phyloP scores from a whole-genome alignment of 1,140 invertebrate genomes.

The Coboldia fuscipes region DNA sequence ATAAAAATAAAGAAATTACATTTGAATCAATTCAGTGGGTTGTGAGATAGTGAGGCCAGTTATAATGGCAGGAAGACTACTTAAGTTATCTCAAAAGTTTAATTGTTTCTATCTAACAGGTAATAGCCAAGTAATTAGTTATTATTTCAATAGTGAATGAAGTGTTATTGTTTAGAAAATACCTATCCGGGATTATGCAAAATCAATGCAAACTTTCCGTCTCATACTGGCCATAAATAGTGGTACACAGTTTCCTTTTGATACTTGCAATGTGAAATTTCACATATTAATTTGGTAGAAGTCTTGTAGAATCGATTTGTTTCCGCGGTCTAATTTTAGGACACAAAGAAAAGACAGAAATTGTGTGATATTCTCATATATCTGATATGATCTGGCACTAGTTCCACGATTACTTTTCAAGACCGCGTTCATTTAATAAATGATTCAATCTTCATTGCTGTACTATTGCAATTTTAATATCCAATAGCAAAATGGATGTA shows the following conservation, averaged over 20 bases:
- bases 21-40: too few species aligned
- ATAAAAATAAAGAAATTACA: too few species aligned
- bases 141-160: slow-evolving; percentile 2
- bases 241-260: background rate
- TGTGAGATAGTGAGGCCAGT: too few species aligned
- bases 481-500: too few species aligned
- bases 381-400: background rate
- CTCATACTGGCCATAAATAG: background rate
- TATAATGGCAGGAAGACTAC: too few species aligned
- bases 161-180: background rate
- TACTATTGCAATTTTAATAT: too few species aligned
- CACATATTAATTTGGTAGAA: background rate
- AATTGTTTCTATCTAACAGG: slow-evolving; percentile 71
- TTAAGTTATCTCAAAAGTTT: slow-evolving; percentile 59
- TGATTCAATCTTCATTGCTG: background rate
- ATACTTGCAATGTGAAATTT: background rate
- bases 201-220: background rate
- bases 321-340: background rate
- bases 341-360: background rate
- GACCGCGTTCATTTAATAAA: background rate
- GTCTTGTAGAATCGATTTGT: background rate
- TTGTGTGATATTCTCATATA: background rate
- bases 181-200: background rate
- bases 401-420: background rate
- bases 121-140: slow-evolving; percentile 19